Base-by-base conservation (phyloP, 2,113 vertebrate species). In the Machaerirhynchus nigripectus region DNA sequence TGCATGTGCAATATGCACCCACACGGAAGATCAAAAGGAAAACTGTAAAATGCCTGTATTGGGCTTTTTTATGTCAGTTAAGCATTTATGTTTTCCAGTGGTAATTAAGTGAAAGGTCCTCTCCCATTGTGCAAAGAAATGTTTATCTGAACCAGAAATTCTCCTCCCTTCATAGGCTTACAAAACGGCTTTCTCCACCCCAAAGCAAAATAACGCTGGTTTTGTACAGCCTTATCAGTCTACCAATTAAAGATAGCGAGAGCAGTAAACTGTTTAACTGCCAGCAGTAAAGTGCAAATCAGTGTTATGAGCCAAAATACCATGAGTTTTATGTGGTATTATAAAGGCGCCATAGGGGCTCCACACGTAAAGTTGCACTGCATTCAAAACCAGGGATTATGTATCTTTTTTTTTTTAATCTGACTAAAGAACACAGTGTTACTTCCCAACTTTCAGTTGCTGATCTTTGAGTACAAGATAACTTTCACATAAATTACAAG, bases 11-110 rank as follows among this genome's bases (percentile, higher is more conserved):
- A 65, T 95, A 93, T 79, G 95, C 83, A 74, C 71, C 83, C 87
- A 96, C 83, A 52, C 10, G 86, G 85, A 95, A 96, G 94, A 96
- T 96, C 95, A 94, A 92, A 85, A n/a, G 33, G 87, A 89, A 97
- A 97, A 96, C 68, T 94, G 87, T 92, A 95, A 97, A 97, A 92
- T 93, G 91, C 87, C 69, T 81, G 65, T 76, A 94, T 89, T 95
- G 77, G 89, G 59, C 73, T 92, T 85, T 89, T 96, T 95, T 47
- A 92, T 39, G 52, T 94, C 93, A 97, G 95, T 96, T 94, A 97
- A 96, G 82, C 92, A 92, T 85, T 94, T 79, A 65, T 0, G 67
- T 55, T 93, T 90, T 61, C 93, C 74, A 82, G 57, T 26, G 56
- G 47, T 59, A 93, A 91, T 84, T 75, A 69, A 95, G 46, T 92